Evolutionary conservation across 2,888 invertebrate species (phyloP).

Genomic region (Noctua janthe): DNA sequence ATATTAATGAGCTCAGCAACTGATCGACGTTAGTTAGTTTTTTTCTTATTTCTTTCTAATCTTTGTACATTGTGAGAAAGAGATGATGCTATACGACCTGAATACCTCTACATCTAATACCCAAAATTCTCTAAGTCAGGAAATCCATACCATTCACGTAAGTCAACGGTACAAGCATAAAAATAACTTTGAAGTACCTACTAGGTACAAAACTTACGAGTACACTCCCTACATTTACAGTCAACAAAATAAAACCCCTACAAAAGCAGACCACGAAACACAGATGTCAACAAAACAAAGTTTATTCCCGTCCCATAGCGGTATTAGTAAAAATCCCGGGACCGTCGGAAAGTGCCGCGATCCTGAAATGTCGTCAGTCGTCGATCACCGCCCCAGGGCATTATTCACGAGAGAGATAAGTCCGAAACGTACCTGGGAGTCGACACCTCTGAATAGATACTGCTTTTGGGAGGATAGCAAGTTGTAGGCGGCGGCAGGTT

Average conservation of each 20-base stretch:
- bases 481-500: slow-evolving; percentile 9
- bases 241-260: slow-evolving; percentile 9
- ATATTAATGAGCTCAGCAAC: neutral
- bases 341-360: slow-evolving; percentile 65
- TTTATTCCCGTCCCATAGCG: slow-evolving; percentile 58
- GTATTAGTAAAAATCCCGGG: slow-evolving; percentile 68
- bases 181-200: neutral
- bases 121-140: neutral
- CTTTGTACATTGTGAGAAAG: neutral
- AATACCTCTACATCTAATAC: neutral
- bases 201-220: neutral
- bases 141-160: neutral
- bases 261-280: slow-evolving; percentile 22
- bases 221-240: neutral
- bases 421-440: slow-evolving; percentile 73
- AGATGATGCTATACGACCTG: neutral
- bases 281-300: slow-evolving; percentile 59
- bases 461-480: slow-evolving; percentile 40
- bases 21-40: neutral
- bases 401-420: slow-evolving; percentile 83
- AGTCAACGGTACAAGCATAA: neutral
- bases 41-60: neutral
- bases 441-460: slow-evolving; percentile 76
- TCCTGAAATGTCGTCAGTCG: slow-evolving; percentile 81
- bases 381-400: slow-evolving; percentile 81